Conservation (phyloP, 2,888 invertebrate genomes). For the Mactromeris polynyma region DNA sequence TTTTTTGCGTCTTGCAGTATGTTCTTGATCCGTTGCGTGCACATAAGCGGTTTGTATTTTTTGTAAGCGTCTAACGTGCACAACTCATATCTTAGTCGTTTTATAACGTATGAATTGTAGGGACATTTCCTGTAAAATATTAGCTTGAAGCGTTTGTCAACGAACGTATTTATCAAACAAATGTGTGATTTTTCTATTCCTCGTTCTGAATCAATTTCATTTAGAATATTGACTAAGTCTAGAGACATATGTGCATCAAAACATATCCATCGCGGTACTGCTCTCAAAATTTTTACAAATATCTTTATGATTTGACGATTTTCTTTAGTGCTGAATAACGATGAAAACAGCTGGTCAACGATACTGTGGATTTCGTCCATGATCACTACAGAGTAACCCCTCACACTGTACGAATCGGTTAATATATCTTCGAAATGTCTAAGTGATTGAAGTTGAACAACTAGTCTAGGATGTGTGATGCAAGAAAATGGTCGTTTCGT, state of each 20-base stretch:
- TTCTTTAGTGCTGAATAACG: neutral
- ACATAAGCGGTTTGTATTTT: constrained; percentile 28
- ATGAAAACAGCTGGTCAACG: constrained; percentile 26
- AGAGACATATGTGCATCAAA: constrained; percentile 34
- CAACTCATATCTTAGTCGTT: constrained; percentile 2
- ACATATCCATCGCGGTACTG: constrained; percentile 35
- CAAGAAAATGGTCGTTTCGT: neutral
- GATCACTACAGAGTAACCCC: constrained; percentile 21
- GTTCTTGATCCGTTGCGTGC: constrained; percentile 11
- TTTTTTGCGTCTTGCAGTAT: neutral
- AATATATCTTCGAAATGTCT: constrained; percentile 30
- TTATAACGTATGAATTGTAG: neutral
- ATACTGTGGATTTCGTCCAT: constrained; percentile 36
- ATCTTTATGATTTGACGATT: neutral
- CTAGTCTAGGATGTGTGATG: constrained; percentile 8
- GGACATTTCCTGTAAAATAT: constrained; percentile 37
- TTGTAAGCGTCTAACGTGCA: neutral
- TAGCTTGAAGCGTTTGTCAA: constrained; percentile 9
- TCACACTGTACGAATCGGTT: constrained; percentile 8
- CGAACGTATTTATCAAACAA: constrained; percentile 28
- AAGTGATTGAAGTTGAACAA: constrained; percentile 34
- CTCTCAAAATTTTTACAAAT: constrained; percentile 19
- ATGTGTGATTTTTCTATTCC: neutral
- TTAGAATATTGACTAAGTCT: constrained; percentile 19
- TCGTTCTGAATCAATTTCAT: constrained; percentile 24